Base-by-base conservation (phyloP, 2,888 invertebrate genomes). In the Lysandra coridon region DNA sequence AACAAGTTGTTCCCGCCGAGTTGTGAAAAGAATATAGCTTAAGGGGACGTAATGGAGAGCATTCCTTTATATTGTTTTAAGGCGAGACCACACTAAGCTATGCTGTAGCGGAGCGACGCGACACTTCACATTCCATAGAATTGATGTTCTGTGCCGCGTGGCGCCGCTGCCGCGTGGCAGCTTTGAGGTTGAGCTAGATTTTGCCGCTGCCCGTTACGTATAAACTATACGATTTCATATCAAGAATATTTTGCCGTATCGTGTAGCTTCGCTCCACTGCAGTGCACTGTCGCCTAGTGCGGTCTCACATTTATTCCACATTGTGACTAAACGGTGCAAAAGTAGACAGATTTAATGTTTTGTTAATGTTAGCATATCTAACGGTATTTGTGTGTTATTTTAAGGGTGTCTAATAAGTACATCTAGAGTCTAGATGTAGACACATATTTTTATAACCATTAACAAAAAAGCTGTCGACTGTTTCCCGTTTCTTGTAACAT, bases 1-100 rank as follows among this genome's bases (percentile, higher is more conserved):
- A 88, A 88, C 88, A 89, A 88, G 86, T 92, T 91, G 92, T 89
- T 92, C 91, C 92, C 91, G 87, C 86, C 87, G 86, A 87, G 86
- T 85, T 86, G 40, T 62, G 40, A 77, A 75, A 78, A 80, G 62
- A 73, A 78, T 44, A 73, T 44, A 57, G 73, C 37, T 74, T 57
- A 79, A 73, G 57, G 73, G 74, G 40, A 49, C 74, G 49, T 40
- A 75, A 30, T 4, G 44, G 23, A 49, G 23, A 49, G 30, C 49
- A 30, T 44, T 49, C 30, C 23, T 30, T 30, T 2, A 75, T 30
- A 30, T 69, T 33, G 30, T 30, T 5, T 14, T 33, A 4, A 57
- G 57, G 4, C 14, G 57, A 57, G 57, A 57, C 57, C 14, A 4
- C 17, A 57, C 57, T 14, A 14, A 53, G 53, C 10, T 53, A 2